These are phyloP conservation scores for Chymomyza fuscimana DNA, from an alignment of 2,888 invertebrate genomes.

Conservation along the genomic window DNA sequence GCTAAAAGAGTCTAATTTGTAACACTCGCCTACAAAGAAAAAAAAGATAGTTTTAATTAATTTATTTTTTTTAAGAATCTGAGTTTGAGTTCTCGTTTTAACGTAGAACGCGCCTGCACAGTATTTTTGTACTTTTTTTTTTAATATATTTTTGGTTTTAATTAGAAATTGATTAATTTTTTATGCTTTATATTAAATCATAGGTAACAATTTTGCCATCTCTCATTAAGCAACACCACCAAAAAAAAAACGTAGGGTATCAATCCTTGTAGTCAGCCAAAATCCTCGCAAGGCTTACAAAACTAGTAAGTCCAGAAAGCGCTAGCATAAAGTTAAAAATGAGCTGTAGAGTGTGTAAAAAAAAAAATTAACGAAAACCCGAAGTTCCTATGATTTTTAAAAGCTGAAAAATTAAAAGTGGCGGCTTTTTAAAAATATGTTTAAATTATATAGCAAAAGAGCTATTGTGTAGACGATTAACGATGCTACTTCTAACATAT, in stretches of 20 bases:
- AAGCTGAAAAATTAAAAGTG: neutral
- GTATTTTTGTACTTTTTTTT: conserved; percentile 51
- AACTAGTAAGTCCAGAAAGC: neutral
- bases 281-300: conserved; percentile 1
- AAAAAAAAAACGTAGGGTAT: neutral
- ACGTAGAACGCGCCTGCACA: conserved; percentile 47
- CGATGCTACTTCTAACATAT: too few relatives aligned
- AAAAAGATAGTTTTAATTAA: conserved; percentile 39
- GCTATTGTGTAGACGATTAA: too few relatives aligned
- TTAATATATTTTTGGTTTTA: neutral
- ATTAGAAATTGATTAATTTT: neutral
- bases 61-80: conserved; percentile 54
- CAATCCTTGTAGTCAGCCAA: neutral
- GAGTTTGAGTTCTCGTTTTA: conserved; percentile 32
- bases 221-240: neutral
- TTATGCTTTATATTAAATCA: conserved; percentile 1
- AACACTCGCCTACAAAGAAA: conserved; percentile 44
- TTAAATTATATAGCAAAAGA: too few relatives aligned
- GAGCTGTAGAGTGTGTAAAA: neutral
- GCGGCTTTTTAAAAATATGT: too few relatives aligned
- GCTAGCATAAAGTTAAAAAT: neutral
- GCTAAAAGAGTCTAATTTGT: conserved; percentile 50
- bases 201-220: neutral
- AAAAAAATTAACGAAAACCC: conserved; percentile 2
- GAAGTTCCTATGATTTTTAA: neutral